Evolutionary conservation across 2,113 vertebrate genomes (phyloP).

Genomic region (Rhynchomys soricoides): DNA sequence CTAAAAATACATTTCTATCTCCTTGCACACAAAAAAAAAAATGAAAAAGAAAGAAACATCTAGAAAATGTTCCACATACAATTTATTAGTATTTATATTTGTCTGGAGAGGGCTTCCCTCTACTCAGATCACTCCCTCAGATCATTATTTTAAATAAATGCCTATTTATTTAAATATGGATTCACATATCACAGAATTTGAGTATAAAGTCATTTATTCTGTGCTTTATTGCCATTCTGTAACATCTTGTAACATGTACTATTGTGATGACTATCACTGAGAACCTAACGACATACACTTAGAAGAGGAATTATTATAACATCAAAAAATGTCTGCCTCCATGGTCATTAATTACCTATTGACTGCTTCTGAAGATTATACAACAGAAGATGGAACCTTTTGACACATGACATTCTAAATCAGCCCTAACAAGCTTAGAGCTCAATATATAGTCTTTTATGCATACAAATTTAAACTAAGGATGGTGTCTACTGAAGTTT

Average conservation of each 20-base stretch:
- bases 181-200: conserved; percentile 55
- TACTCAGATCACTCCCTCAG: conserved; percentile 60
- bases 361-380: conserved; percentile 43
- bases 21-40: conserved; percentile 39
- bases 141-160: conserved; percentile 63
- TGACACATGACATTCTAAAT: not conserved
- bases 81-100: conserved; percentile 46
- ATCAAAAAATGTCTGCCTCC: conserved; percentile 48
- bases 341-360: conserved; percentile 62
- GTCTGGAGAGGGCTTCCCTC: conserved; percentile 23
- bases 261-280: conserved; percentile 56
- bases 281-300: conserved; percentile 37
- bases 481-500: not conserved
- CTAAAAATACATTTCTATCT: not conserved
- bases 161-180: conserved; percentile 62
- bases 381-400: not conserved
- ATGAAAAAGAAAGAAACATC: not conserved
- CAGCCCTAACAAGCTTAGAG: not conserved
- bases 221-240: conserved; percentile 59
- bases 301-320: conserved; percentile 56
- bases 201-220: conserved; percentile 45
- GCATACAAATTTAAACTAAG: conserved; percentile 11
- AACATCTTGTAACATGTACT: conserved; percentile 50
- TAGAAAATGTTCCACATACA: conserved; percentile 2
- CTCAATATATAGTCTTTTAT: conserved; percentile 46